These are phyloP conservation scores for Rissa tridactyla DNA, from an alignment of 2,113 vertebrate genomes.

Conservation along the genomic window DNA sequence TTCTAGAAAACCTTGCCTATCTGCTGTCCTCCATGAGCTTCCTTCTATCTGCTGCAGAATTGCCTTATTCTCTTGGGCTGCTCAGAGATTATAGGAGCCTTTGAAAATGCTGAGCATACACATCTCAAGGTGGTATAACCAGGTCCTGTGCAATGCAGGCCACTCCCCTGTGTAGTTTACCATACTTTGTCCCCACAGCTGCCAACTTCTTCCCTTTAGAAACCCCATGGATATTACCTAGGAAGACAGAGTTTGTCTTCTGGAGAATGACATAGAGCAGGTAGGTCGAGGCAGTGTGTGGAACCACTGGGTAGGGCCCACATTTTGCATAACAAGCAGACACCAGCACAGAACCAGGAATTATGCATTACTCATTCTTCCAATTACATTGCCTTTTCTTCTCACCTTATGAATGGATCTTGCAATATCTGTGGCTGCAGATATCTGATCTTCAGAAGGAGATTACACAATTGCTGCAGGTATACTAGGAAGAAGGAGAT, in stretches of 20 bases:
- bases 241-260: background rate
- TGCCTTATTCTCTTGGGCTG: background rate
- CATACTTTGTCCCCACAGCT: background rate
- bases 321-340: background rate
- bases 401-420: conserved; percentile 31
- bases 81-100: background rate
- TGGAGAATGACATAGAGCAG: background rate
- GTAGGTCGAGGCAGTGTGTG: fast-evolving
- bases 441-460: conserved; percentile 34
- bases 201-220: background rate
- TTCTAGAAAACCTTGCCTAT: background rate
- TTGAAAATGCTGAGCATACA: background rate
- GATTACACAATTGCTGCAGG: conserved; percentile 9
- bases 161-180: background rate
- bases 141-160: background rate
- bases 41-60: background rate
- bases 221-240: background rate
- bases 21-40: background rate
- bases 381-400: conserved; percentile 26
- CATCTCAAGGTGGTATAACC: background rate
- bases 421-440: background rate
- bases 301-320: conserved; percentile 16
- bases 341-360: background rate
- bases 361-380: conserved; percentile 45
- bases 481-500: background rate